Evolutionary conservation across 2,797 vertebrate species (phyloP), one percentile per base, ranked within the genome.

Genomic region (Selene dorsalis): DNA sequence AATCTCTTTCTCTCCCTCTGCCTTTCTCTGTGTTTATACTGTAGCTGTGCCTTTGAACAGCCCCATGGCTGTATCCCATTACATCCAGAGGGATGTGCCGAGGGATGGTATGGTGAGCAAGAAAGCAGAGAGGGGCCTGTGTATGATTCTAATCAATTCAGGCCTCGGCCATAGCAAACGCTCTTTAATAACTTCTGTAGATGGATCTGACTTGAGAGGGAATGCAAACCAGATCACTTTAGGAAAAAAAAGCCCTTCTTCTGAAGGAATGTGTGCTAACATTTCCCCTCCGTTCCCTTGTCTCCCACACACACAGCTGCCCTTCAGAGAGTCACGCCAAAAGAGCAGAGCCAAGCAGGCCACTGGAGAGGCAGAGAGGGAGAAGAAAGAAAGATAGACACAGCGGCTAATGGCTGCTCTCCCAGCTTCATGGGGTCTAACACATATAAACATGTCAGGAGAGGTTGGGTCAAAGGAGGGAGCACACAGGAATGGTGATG

Each of bases 171-270:
- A 3, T 62, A 74, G 88, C 66, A 32, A 84, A 83, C 56, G 22
- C 80, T 83, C 83, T 88, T 84, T 87, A 91, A 91, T 87, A 91
- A 88, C 89, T 77, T 86, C 73, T 81, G 77, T 75, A 60, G 80
- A 91, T 75, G 75, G 80, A 81, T 80, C 69, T 63, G 84, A 86
- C 82, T 89, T 85, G 84, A 87, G 91, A 87, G 79, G 80, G 90
- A 94, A 95, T 86, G 80, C 84, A 92, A 93, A 92, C 86, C 92
- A 94, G 91, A 94, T 90, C 89, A 65, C 85, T 91, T 83, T 83
- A 61, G 75, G 86, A 35, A 93, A 93, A 94, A 80, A 90, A 89
- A 91, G 60, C 67, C 88, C 83, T 72, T 88, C 82, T 84, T 84
- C 67, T 87, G 59, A 71, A 90, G 87, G 91, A 94, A 94, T 93